Percentiles rank a stretch among this genome's conserved stretches.
Evolutionary conservation across 2,888 invertebrate species (phyloP).

Genomic region (Cordilura impudica): DNA sequence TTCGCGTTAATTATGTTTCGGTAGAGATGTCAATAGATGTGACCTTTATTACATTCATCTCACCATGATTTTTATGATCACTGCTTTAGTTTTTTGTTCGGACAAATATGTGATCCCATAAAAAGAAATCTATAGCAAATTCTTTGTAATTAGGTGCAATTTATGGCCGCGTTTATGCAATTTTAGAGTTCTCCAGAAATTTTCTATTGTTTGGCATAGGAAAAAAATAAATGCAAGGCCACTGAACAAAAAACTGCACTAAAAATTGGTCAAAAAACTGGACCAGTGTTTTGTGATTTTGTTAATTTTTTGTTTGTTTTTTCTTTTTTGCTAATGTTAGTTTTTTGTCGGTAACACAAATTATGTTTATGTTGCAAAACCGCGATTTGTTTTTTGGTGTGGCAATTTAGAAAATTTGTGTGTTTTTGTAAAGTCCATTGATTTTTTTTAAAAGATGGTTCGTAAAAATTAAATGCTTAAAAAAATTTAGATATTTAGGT

Average conservation of each 20-base stretch:
- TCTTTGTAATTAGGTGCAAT: slow-evolving; percentile 54
- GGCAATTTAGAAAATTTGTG: not conserved
- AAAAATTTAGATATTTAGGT: too few species aligned
- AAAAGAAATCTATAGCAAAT: slow-evolving; percentile 37
- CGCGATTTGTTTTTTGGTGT: not conserved
- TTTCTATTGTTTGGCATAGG: slow-evolving; percentile 50
- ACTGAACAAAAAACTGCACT: slow-evolving; percentile 71
- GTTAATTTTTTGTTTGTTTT: slow-evolving; percentile 2
- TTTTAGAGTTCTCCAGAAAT: slow-evolving; percentile 5
- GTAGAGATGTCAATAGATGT: not conserved
- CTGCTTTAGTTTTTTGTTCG: too few species aligned
- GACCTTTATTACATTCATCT: slow-evolving; percentile 30
- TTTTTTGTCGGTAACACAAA: slow-evolving; percentile 4
- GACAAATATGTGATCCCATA: slow-evolving; percentile 2
- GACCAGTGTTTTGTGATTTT: slow-evolving; percentile 67
- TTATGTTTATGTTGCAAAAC: not conserved
- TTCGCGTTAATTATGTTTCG: slow-evolving; percentile 41
- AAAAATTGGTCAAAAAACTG: slow-evolving; percentile 75
- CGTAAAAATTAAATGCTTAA: too few species aligned
- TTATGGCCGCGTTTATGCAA: slow-evolving; percentile 49
- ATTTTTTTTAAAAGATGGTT: too few species aligned
- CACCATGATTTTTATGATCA: slow-evolving; percentile 38
- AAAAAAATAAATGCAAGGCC: slow-evolving; percentile 42
- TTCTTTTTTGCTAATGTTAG: slow-evolving; percentile 10
- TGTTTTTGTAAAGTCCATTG: not conserved